Evolutionary conservation across 1,140 invertebrate species (phyloP).

Genomic region (Coenobita brevimanus): DNA sequence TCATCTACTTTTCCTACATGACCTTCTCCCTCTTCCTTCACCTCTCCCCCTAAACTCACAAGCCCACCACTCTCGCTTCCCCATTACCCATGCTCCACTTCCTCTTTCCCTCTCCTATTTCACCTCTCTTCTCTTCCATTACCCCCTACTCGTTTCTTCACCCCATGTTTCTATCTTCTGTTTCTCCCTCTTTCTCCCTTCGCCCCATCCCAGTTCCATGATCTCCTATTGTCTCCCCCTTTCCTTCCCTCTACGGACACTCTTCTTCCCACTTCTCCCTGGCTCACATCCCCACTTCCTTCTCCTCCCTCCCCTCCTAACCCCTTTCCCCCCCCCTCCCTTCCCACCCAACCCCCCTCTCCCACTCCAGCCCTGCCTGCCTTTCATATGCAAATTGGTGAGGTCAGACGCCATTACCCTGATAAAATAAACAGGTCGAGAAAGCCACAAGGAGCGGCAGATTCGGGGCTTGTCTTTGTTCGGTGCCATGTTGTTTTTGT

Average conservation of each 20-base stretch:
- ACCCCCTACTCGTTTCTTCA: not conserved
- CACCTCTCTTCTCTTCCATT: not conserved
- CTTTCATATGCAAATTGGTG: slow-evolving; percentile 47
- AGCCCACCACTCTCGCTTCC: not conserved
- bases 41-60: not conserved
- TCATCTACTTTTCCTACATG: not conserved
- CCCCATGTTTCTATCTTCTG: no score
- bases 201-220: not conserved
- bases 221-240: not conserved
- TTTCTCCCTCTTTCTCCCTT: not conserved
- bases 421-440: slow-evolving; percentile 45
- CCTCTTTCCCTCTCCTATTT: not conserved
- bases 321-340: no score
- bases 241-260: not conserved
- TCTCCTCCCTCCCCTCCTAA: not conserved
- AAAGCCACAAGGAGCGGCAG: slow-evolving; percentile 3
- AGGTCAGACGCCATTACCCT: slow-evolving; percentile 22
- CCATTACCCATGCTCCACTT: not conserved
- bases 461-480: not conserved
- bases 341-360: not conserved
- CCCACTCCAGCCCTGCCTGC: not conserved
- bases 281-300: not conserved
- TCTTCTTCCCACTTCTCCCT: not conserved
- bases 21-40: not conserved
- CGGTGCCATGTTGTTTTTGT: not conserved